phyloP scores from a whole-genome alignment of 2,888 invertebrate genomes.

The Stenichneumon culpator region DNA sequence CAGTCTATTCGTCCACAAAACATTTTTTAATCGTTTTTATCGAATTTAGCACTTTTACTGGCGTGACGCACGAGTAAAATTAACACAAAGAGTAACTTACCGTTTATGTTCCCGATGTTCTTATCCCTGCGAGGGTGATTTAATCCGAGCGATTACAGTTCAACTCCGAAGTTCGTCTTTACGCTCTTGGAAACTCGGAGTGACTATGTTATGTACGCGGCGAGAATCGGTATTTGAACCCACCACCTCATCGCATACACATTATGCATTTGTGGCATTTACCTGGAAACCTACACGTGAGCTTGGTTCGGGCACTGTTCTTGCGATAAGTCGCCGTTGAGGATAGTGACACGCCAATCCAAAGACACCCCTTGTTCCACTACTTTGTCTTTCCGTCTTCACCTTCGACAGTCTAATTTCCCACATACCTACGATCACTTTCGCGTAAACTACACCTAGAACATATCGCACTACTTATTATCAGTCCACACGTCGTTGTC shows the following conservation, averaged over 20 bases:
- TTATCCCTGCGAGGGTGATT: not conserved
- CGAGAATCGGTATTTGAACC: constrained; percentile 58
- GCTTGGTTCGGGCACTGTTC: constrained; percentile 16
- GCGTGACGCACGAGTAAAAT: too few relatives aligned
- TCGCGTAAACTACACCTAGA: too few relatives aligned
- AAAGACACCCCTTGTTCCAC: too few relatives aligned
- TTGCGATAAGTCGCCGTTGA: constrained; percentile 29
- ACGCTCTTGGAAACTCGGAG: constrained; percentile 45
- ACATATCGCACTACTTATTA: too few relatives aligned
- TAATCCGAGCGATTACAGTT: not conserved
- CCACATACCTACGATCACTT: too few relatives aligned
- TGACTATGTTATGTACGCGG: constrained; percentile 50
- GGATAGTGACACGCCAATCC: too few relatives aligned
- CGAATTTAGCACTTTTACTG: too few relatives aligned
- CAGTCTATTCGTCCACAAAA: too few relatives aligned
- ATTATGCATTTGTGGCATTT: not conserved
- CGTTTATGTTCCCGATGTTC: not conserved
- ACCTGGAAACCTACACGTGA: not conserved
- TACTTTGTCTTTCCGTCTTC: too few relatives aligned
- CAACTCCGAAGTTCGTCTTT: constrained; percentile 28
- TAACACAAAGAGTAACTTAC: not conserved
- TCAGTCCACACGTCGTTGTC: too few relatives aligned
- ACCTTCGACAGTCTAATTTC: too few relatives aligned
- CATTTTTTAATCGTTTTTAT: too few relatives aligned
- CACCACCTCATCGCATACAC: constrained; percentile 23